Base-by-base conservation (phyloP, 2,113 vertebrate genomes). In the cattle (Bos taurus) region DNA sequence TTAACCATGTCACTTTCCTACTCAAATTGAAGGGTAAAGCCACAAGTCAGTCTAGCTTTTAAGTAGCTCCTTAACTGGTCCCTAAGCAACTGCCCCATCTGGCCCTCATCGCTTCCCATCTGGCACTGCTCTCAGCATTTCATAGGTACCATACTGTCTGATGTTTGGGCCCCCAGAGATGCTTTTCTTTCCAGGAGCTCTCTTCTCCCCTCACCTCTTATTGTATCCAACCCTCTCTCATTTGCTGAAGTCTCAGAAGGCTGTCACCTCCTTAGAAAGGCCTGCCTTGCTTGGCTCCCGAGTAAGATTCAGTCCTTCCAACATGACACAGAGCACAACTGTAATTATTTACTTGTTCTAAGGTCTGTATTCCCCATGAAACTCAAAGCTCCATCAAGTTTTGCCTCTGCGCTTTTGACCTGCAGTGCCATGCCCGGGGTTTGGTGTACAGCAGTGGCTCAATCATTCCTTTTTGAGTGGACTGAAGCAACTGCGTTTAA, bases 121-220 rank as follows among this genome's bases (percentile, higher is more conserved):
- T 46, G 71, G 9, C 57, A 36, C 50, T 94, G 33, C n/a, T 67
- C 28, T 26, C 21, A 40, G 10, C 21, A 25, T 95, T 82, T 74
- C 6, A 0, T 1, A 30, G 1, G 1, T 23, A 36, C 21, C 7
- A 1, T 10, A 25, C 8, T 54, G 26, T 62, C 13, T 88, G 48
- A 13, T 19, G 5, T 23, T 64, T 74, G 25, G 56, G 21, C 6
- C 40, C 46, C 60, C 71, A 30, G 80, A 60, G 13, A 56, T 78
- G 54, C 6, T 56, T 92, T 88, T 92, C 56, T 59, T 54, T 28
- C 30, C 64, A 59, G 89, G 43, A 96, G n/a, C 25, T 77, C 71
- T 67, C n/a, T 74, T 33, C 67, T 85, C 21, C 25, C 54, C 16
- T 74, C 21, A 6, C 56, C 30, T 91, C 16, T 54, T 26, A 62